Percentiles rank a stretch among this genome's conserved stretches.
These are phyloP conservation scores for Apis laboriosa DNA, from an alignment of 1,140 invertebrate species.

Conservation along the genomic window DNA sequence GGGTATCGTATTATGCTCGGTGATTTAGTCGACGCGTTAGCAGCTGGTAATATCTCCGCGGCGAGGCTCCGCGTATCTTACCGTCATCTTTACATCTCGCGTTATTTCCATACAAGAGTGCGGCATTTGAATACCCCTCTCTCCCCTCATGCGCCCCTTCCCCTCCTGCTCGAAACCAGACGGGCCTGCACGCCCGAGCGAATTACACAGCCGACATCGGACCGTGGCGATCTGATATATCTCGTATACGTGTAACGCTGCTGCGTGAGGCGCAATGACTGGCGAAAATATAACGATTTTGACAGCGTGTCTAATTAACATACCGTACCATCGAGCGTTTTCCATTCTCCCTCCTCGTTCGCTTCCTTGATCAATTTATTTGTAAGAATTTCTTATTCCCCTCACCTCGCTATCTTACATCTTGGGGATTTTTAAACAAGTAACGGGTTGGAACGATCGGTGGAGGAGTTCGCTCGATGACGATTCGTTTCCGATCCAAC, in stretches of 20 bases:
- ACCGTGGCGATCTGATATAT: slow-evolving; percentile 66
- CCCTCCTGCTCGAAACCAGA: slow-evolving; percentile 49
- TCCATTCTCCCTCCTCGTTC: slow-evolving; percentile 16
- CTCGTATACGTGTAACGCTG: slow-evolving; percentile 54
- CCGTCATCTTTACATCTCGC: slow-evolving; percentile 69
- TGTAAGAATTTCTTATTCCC: neutral
- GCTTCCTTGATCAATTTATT: slow-evolving; percentile 10
- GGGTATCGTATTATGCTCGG: slow-evolving; percentile 64
- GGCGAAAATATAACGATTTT: slow-evolving; percentile 62
- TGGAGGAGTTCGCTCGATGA: neutral
- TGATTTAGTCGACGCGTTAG: slow-evolving; percentile 68
- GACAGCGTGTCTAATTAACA: slow-evolving; percentile 50
- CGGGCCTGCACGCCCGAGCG: slow-evolving; percentile 62
- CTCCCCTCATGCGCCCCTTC: neutral
- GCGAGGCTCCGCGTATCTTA: slow-evolving; percentile 63
- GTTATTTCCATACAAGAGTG: slow-evolving; percentile 71
- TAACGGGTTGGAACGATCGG: no score
- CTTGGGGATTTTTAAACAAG: no score
- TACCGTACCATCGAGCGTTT: slow-evolving; percentile 33
- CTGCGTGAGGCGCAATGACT: slow-evolving; percentile 53
- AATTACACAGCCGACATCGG: slow-evolving; percentile 65
- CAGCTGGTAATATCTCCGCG: slow-evolving; percentile 71
- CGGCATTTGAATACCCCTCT: slow-evolving; percentile 64
- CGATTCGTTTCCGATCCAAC: slow-evolving; percentile 6
- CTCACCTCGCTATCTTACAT: no score